Evolutionary conservation across 1,140 invertebrate genomes (phyloP), one percentile per base, ranked within the genome.

Genomic region (Eupristina koningsbergeri): DNA sequence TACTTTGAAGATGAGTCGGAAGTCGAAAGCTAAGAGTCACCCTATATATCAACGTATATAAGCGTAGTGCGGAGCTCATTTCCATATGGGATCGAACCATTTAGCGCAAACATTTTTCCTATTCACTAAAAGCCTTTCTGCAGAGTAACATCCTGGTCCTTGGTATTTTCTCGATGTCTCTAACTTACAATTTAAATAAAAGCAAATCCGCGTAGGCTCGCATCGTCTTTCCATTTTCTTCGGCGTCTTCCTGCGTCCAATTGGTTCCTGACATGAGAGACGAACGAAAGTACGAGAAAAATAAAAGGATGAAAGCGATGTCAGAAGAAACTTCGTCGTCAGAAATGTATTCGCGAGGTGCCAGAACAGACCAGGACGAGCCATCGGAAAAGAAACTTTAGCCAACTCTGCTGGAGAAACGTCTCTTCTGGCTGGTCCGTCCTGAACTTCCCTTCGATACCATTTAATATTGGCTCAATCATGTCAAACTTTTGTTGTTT

Each of bases 111-210:
- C 89, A 92, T 92, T 92, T 91, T 91, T 90, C 83, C 88, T 88
- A 89, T 91, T 89, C 86, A 89, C 91, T 92, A 90, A 92, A 92
- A 92, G 91, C 91, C 84, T 86, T 80, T 84, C 63, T 69, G 64
- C 47, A 53, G 29, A 61, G 19, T 63, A 86, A 74, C 83, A 41
- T 71, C 84, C 87, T 78, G 86, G 85, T 87, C 84, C 79, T 86
- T 81, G 84, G n/a, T 7, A 2, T 34, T 29, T 79, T 76, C 22
- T 79, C 50, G 81, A 78, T 84, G 88, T 85, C 89, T 89, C 90
- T 92, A 92, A 92, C 91, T 93, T 90, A 92, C 90, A 90, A 92
- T 93, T 93, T 92, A 90, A 92, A 93, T 92, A 92, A 93, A 92
- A 93, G 92, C 91, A 92, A 92, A 92, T 86, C 89, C 90, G 88